Base-by-base conservation (phyloP, 1,140 invertebrate genomes). In the Drosophila pruinosa region DNA sequence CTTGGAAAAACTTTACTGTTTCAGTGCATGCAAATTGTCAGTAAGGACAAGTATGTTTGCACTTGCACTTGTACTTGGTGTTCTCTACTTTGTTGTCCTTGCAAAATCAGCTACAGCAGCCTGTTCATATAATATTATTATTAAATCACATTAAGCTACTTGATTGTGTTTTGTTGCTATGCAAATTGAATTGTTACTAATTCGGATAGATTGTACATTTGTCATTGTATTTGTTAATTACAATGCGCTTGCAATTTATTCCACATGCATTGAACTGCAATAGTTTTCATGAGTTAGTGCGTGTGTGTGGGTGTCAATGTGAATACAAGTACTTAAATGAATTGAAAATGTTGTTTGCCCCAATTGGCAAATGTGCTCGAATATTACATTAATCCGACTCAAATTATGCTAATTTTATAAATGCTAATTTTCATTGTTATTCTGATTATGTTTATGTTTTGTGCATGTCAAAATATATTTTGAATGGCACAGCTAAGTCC, bases 361-460 rank as follows among this genome's bases (percentile, higher is more conserved):
- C 63, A 54, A 64, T 78, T 82, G 69, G 22, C 78, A 73, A 77
- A 72, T 77, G 56, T 41, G 39, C 17, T 26, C 39, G 24, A 58
- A 48, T 61, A 41, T 41, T 22, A 34, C 41, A 48, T 57, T 64
- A 70, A 56, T 70, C 64, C 41, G 34, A 22, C 15, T 28, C 6
- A 24, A 70, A 70, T 64, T 56, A 64, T 56, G 67, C 67, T 56
- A 70, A 70, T 70, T n/a, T 14, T 39, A 56, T 63, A 45, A 48
- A 69, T 69, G 47, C 14, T 45, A 54, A 39, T 63, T 53, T 50
- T 50, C 1, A 3, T 17, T 45, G 38, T 54, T 24, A 14, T 47
- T 26, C 26, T 64, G 50, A 34, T 54, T 57, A 57, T 43, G 34
- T 48, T 61, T 45, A 48, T 26, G 58, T 3, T 24, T 15, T 15